Evolutionary conservation across 1,140 invertebrate species (phyloP), one percentile per base, ranked within the genome.

Genomic region (Drosophila triauraria): DNA sequence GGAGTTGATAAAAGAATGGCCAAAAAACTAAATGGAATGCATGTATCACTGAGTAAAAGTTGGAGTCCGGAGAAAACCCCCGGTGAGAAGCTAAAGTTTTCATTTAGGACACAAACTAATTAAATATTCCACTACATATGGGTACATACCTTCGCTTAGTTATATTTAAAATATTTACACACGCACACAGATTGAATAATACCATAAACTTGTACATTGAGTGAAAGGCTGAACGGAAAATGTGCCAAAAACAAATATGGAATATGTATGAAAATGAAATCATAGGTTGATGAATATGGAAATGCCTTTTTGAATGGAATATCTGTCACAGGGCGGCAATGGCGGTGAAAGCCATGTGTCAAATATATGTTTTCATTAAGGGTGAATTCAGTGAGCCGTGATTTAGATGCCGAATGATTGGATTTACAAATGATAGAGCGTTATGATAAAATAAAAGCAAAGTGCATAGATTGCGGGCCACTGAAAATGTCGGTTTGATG

Each of bases 191-290:
- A 71, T 62, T 54, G 65, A 74, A 46, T 59, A 60, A 63, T 57
- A 57, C 53, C 61, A 63, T 46, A 64, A 35, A 64, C 58, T 61
- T 48, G 30, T 58, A 76, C 70, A 78, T 68, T 44, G 60, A 69
- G 58, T 50, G 44, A 51, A 40, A 59, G 60, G 57, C 48, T 35
- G 53, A 77, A 60, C 74, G 46, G 40, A 76, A 64, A 76, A 80
- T 56, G 82, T 82, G 83, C 82, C 79, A 71, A 53, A 82, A 86
- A 75, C 71, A 75, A 76, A 76, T n/a, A 72, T 59, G 42, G 35
- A 65, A 58, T 65, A 60, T 72, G 54, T 5, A 65, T 53, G 62
- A n/a, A 72, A 46, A 72, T 72, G 53, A 72, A 59, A 68, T 68
- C 63, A 68, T 44, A 68, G 64, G 15, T 40, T 38, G 67, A 70